A percentile compares a stretch with the other conserved stretches of the same genome.
phyloP scores from a whole-genome alignment of 2,113 vertebrate genomes.

The Lagopus muta region DNA sequence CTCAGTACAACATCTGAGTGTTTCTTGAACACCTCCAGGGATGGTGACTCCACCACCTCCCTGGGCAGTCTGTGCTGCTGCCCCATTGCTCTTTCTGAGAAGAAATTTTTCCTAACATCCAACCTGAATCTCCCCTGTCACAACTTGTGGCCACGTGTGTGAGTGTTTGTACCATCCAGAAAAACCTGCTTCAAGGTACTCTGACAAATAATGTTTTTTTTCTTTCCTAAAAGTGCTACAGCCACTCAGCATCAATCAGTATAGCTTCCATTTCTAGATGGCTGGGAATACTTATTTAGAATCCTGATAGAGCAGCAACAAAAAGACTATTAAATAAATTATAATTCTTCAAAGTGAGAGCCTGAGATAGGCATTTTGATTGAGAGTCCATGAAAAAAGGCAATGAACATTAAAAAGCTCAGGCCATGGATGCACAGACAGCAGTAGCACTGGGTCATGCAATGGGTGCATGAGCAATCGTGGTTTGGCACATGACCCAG shows the following conservation, averaged over 20 bases:
- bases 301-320: background rate
- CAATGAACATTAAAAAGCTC: background rate
- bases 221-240: background rate
- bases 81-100: no score
- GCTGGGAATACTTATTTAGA: background rate
- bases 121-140: no score
- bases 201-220: background rate
- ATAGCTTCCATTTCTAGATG: background rate
- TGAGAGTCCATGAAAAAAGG: background rate
- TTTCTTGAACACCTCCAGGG: no score
- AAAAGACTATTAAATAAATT: background rate
- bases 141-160: no score
- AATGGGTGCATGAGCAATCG: rapidly evolving
- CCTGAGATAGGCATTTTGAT: background rate
- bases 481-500: background rate
- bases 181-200: background rate
- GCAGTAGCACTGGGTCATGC: background rate
- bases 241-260: background rate
- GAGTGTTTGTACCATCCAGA: background rate
- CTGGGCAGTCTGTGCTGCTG: no score
- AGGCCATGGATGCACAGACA: no score
- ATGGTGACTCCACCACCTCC: no score
- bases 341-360: background rate
- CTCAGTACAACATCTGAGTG: no score
- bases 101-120: no score